A percentile compares a stretch with the other conserved stretches of the same genome.
Evolutionary conservation across 1,140 invertebrate species (phyloP).

Genomic region (Dryas iulia): DNA sequence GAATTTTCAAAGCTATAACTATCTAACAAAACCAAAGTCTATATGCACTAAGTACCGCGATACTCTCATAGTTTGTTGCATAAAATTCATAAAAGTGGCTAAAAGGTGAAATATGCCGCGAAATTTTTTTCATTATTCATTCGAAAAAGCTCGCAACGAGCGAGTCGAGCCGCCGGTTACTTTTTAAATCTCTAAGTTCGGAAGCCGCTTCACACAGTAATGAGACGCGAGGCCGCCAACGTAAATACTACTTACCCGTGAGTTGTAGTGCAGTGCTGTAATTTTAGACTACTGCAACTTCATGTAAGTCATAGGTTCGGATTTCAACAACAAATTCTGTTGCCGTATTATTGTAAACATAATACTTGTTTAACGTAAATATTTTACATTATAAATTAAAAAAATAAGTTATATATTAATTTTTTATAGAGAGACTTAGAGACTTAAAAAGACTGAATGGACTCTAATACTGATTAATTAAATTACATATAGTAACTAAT

Average conservation of each 20-base stretch:
- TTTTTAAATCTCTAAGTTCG: not conserved
- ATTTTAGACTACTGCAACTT: not conserved
- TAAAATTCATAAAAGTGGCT: not conserved
- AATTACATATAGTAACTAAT: no score
- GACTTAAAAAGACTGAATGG: no score
- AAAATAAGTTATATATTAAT: no score
- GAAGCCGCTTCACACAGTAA: not conserved
- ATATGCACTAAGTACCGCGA: not conserved
- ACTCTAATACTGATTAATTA: no score
- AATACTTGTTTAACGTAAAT: no score
- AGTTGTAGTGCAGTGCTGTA: not conserved
- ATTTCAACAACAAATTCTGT: no score
- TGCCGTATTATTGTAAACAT: no score
- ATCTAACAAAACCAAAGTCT: not conserved
- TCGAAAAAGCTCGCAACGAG: not conserved
- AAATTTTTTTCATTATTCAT: conserved; percentile 4
- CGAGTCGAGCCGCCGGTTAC: not conserved
- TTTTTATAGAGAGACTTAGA: no score
- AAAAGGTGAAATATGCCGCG: not conserved
- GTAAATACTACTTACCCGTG: not conserved
- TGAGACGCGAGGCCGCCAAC: not conserved
- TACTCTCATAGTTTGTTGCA: not conserved
- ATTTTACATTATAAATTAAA: no score
- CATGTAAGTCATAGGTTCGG: no score
- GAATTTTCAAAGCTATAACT: no score